These are phyloP conservation scores for Morone chrysops DNA, from an alignment of 2,113 vertebrate genomes.

Conservation along the genomic window DNA sequence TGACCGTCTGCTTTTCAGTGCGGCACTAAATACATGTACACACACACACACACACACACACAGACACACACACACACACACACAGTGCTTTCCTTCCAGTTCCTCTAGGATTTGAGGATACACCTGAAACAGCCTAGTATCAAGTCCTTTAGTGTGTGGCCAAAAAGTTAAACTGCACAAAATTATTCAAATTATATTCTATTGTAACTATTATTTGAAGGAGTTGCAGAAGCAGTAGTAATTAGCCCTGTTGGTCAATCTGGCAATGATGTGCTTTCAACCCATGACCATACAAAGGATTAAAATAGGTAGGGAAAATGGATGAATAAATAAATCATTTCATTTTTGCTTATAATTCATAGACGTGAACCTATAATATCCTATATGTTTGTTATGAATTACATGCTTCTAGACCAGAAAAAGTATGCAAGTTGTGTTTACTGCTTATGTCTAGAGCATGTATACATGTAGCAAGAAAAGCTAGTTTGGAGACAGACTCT, in stretches of 20 bases:
- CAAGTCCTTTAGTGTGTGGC: background rate
- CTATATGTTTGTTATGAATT: background rate
- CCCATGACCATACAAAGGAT: background rate
- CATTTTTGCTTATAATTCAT: background rate
- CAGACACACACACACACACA: slow-evolving; percentile 11
- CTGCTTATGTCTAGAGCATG: background rate
- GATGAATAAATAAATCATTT: background rate
- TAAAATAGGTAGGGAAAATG: background rate
- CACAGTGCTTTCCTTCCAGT: slow-evolving; percentile 5
- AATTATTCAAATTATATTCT: background rate
- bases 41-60: slow-evolving; percentile 3
- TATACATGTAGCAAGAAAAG: slow-evolving; percentile 6
- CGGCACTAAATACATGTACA: slow-evolving; percentile 41
- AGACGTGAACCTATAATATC: background rate
- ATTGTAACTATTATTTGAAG: background rate
- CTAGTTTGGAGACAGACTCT: slow-evolving; percentile 2
- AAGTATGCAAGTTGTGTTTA: background rate
- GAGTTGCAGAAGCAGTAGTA: background rate
- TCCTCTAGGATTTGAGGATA: slow-evolving; percentile 5
- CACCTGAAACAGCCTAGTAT: background rate
- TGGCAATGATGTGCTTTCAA: background rate
- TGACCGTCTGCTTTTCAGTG: slow-evolving; percentile 67
- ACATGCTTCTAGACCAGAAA: background rate
- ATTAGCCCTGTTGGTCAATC: background rate
- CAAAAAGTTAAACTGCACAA: background rate